Conservation (phyloP, 2,797 vertebrate genomes). For the Botia kubotai region DNA sequence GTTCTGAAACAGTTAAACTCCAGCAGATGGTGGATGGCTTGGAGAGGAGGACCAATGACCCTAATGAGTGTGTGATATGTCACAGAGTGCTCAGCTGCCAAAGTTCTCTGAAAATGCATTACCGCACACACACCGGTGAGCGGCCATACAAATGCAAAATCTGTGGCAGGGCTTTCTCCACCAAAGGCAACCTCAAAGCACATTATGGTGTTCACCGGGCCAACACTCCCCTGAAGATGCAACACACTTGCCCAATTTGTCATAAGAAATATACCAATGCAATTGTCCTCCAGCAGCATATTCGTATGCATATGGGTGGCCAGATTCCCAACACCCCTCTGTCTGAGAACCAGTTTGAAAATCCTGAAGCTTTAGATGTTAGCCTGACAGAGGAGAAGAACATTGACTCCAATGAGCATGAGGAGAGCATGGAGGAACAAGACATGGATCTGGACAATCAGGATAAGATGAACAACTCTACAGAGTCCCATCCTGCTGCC, state of each 20-base stretch:
- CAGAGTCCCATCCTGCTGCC: constrained; percentile 35
- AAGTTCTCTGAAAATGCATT: constrained; percentile 98
- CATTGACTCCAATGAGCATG: constrained; percentile 66
- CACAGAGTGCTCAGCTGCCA: constrained; percentile 96
- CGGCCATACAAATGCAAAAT: constrained; percentile 96
- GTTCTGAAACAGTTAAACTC: constrained; percentile 92
- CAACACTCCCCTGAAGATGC: constrained; percentile 89
- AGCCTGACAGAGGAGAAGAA: constrained; percentile 74
- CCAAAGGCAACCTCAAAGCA: constrained; percentile 97
- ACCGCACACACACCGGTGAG: constrained; percentile 97
- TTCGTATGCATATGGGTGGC: constrained; percentile 98
- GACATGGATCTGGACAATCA: constrained; percentile 79
- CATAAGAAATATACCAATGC: constrained; percentile 99
- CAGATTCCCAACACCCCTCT: constrained; percentile 94
- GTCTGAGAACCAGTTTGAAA: constrained; percentile 83
- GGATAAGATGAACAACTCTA: constrained; percentile 70
- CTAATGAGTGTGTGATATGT: constrained; percentile 94
- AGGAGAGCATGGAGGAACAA: constrained; percentile 76
- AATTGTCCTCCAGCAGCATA: constrained; percentile 95
- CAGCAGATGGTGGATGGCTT: constrained; percentile 97
- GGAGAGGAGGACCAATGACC: constrained; percentile 88
- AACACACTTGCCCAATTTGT: constrained; percentile 97
- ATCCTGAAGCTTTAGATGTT: constrained; percentile 74
- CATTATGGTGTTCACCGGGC: constrained; percentile 94
- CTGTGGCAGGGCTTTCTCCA: constrained; percentile 95